phyloP scores from a whole-genome alignment of 2,888 invertebrate genomes.

The Lycocerus yunnanus region DNA sequence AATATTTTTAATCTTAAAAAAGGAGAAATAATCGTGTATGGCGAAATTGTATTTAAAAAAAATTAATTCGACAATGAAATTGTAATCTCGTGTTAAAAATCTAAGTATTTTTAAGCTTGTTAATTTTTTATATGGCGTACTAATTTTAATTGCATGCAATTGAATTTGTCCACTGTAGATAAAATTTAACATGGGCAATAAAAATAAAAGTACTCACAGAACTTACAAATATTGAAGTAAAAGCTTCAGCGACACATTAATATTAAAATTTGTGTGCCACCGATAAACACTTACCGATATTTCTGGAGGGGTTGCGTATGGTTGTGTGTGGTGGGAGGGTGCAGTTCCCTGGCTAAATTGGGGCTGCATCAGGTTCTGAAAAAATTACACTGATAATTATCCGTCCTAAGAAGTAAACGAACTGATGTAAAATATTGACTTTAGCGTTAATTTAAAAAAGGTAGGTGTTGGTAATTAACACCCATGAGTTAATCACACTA shows the following conservation, averaged over 20 bases:
- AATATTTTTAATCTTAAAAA: background rate
- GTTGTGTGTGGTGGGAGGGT: conserved; percentile 35
- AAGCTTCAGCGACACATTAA: background rate
- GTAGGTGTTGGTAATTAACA: background rate
- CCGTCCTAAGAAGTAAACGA: background rate
- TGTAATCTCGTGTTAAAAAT: background rate
- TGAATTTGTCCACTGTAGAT: background rate
- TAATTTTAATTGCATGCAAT: background rate
- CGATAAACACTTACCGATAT: conserved; percentile 22
- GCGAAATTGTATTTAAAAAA: too few species aligned
- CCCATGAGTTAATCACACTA: background rate
- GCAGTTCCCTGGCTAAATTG: conserved; percentile 39
- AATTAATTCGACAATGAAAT: too few species aligned
- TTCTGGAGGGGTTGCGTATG: conserved; percentile 32
- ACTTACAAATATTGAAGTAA: background rate
- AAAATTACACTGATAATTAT: background rate
- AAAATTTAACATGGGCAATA: background rate
- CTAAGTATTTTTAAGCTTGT: background rate
- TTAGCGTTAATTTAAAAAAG: background rate
- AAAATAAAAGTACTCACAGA: background rate
- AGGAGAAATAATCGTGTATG: too few species aligned
- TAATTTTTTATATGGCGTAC: background rate
- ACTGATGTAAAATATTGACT: background rate
- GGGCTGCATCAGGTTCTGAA: conserved; percentile 43
- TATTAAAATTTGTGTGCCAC: background rate